phyloP scores from a whole-genome alignment of 2,888 invertebrate genomes.

The Lasioglossum leucozonium region DNA sequence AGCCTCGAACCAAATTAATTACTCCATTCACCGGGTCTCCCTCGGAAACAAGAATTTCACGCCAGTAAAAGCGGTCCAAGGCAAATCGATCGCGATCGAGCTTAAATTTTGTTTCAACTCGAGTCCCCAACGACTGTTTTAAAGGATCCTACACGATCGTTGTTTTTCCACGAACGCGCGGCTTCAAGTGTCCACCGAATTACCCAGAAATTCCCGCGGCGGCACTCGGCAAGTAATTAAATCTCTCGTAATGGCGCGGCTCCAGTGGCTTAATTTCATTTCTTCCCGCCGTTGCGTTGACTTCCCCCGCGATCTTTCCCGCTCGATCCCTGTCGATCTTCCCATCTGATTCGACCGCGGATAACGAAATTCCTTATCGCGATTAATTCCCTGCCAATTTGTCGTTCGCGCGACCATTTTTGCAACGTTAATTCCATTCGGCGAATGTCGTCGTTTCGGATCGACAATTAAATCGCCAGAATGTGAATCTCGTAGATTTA shows the following conservation, averaged over 20 bases:
- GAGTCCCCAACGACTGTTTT: not conserved
- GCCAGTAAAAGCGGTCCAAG: not conserved
- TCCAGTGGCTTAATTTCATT: slow-evolving; percentile 31
- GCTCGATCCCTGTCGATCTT: not conserved
- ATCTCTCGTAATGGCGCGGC: slow-evolving; percentile 24
- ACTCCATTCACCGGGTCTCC: not conserved
- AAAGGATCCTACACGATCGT: not conserved
- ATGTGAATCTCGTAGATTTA: not conserved
- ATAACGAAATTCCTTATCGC: slow-evolving; percentile 1
- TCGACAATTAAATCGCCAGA: not conserved
- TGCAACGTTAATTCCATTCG: not conserved
- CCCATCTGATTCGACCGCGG: not conserved
- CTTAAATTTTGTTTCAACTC: not conserved
- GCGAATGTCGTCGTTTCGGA: not conserved
- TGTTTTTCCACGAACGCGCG: slow-evolving; percentile 5
- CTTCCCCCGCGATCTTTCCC: not conserved
- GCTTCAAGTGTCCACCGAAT: slow-evolving; percentile 20
- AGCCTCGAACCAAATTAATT: not conserved
- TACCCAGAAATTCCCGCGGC: slow-evolving; percentile 4
- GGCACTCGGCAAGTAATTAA: slow-evolving; percentile 28
- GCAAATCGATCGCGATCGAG: not conserved
- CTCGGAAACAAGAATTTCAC: not conserved
- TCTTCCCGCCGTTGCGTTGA: slow-evolving; percentile 1
- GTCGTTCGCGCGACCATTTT: not conserved
- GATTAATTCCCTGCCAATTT: not conserved